Conservation (phyloP, 2,888 invertebrate species). For the Choristoneura rosaceana region DNA sequence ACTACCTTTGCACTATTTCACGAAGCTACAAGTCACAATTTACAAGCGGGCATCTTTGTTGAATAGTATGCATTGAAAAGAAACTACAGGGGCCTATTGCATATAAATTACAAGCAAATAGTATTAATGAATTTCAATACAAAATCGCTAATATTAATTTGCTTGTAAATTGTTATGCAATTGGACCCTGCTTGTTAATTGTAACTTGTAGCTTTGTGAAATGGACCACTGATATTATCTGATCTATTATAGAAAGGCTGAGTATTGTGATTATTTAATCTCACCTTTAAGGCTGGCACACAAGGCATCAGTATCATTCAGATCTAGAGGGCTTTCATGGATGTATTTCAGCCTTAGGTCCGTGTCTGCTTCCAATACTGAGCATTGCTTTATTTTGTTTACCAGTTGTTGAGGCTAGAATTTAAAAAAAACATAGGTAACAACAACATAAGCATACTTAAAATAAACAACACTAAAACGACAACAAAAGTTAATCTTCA, state of each 20-base stretch:
- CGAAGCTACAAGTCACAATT: too few relatives aligned
- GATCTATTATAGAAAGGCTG: not conserved
- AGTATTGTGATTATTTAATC: not conserved
- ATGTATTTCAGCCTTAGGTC: conserved; percentile 89
- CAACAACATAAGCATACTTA: not conserved
- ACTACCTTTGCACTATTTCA: too few relatives aligned
- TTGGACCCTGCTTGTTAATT: too few relatives aligned
- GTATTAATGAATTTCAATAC: too few relatives aligned
- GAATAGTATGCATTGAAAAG: too few relatives aligned
- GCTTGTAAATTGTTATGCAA: too few relatives aligned
- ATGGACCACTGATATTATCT: not conserved
- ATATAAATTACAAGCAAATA: too few relatives aligned
- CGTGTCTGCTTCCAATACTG: conserved; percentile 90
- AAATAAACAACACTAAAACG: not conserved
- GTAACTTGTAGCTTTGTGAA: too few relatives aligned
- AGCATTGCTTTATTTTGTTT: conserved; percentile 90
- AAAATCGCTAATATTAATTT: too few relatives aligned
- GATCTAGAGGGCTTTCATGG: conserved; percentile 88
- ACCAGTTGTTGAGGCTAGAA: conserved; percentile 89
- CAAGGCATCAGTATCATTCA: conserved; percentile 91
- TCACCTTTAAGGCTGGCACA: conserved; percentile 93
- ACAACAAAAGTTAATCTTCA: too few relatives aligned
- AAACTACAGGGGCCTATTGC: too few relatives aligned
- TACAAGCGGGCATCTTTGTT: too few relatives aligned
- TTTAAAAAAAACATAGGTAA: conserved; percentile 50